Evolutionary conservation across 30 jellyfish, hydroid and myxozoan species (phyloP), one percentile per base, ranked within the genome.

Genomic region (Rhopilema esculentum): DNA sequence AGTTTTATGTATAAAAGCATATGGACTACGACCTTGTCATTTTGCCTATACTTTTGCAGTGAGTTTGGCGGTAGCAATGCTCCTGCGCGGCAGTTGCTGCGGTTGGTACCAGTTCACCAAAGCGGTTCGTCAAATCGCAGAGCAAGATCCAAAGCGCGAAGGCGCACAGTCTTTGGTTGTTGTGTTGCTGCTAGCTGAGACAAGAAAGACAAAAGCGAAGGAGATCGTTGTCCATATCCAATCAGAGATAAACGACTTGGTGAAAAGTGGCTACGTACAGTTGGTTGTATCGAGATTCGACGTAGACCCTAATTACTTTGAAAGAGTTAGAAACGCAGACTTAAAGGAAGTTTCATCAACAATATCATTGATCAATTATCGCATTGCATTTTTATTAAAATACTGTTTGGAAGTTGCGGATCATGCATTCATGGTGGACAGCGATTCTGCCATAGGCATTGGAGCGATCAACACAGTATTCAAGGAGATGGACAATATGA

Each of bases 31-130:
- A 22, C 19, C 62, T 21, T 69, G 1, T 21, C 21, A 73, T 18
- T 2, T 32, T 18, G 21, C 12, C 32, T 15, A 0, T 8, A 16
- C 24, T n/a, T 23, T 72, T 74, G 77, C 88, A 85, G 94, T 74
- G 66, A 73, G 30, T 21, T 24, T 85, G 61, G 94, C 94, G 24
- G 28, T 85, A 25, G 94, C 84, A 25, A 85, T 85, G 88, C 23
- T 75, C 18, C 1, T 75, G 1, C 33, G 88, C 69, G 88, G 79
- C 2, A 85, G 76, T 27, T 81, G 62, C 50, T 51, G 63, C 28
- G 67, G 66, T 50, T 32, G 62, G 72, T 26, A 65, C 49, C 66
- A 65, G 9, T 76, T 85, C 53, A 79, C 40, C 28, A 75, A 73
- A 0, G 76, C 94, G 1, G 75, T 68, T 49, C 94, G 88, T 16